Evolutionary conservation across 2,888 invertebrate genomes (phyloP).

Genomic region (Amphipoea oculea): DNA sequence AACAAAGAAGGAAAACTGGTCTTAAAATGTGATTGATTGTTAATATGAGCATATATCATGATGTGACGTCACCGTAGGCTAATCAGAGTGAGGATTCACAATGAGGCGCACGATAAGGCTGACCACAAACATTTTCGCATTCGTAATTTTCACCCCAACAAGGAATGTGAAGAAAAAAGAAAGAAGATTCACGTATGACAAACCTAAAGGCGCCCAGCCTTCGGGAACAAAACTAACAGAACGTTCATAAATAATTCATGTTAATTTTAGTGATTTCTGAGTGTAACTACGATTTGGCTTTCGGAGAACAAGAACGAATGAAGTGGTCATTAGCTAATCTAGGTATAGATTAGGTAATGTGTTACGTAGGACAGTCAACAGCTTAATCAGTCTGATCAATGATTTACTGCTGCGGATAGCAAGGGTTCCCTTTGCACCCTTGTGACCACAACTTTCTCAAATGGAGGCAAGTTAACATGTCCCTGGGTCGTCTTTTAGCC

Average conservation of each 20-base stretch:
- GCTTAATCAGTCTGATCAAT: background rate
- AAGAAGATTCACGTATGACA: background rate
- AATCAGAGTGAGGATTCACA: background rate
- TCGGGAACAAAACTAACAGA: background rate
- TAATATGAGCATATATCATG: background rate
- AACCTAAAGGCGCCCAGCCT: background rate
- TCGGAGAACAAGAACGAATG: background rate
- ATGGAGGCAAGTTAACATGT: background rate
- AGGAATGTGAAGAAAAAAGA: background rate
- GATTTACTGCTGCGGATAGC: background rate
- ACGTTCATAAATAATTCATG: background rate
- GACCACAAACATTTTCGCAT: background rate
- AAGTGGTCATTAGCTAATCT: background rate
- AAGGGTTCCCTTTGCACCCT: background rate
- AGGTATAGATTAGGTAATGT: background rate
- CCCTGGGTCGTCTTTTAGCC: no score
- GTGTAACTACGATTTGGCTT: background rate
- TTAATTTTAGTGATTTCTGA: background rate
- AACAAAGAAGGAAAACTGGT: slow-evolving; percentile 17
- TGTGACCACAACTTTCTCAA: background rate
- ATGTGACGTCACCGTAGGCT: slow-evolving; percentile 6
- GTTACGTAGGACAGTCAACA: background rate
- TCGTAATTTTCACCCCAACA: background rate
- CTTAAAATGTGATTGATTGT: background rate
- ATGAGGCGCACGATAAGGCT: background rate